Evolutionary conservation across 2,888 invertebrate genomes (phyloP).

Genomic region (Ectobius pallidus): DNA sequence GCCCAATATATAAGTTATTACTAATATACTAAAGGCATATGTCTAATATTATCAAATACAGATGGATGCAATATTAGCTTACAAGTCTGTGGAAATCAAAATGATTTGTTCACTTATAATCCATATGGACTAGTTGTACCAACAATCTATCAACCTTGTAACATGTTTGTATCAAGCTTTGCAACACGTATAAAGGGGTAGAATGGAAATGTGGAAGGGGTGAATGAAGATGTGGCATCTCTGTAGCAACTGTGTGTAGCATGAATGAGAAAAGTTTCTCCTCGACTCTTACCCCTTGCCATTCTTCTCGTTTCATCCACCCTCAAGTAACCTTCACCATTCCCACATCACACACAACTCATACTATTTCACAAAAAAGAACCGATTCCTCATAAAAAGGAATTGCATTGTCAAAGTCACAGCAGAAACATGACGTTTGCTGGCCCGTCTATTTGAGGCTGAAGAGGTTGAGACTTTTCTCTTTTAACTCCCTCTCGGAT

Average conservation of each 20-base stretch:
- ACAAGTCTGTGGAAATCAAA: too few species aligned
- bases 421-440: constrained; percentile 21
- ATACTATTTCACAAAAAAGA: neutral
- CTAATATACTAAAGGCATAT: too few species aligned
- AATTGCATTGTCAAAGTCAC: constrained; percentile 28
- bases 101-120: too few species aligned
- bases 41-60: too few species aligned
- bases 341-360: neutral
- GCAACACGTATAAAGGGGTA: neutral
- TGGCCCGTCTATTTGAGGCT: neutral
- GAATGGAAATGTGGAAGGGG: neutral
- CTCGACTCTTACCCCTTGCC: constrained; percentile 12
- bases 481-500: neutral
- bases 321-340: neutral
- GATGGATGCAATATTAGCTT: too few species aligned
- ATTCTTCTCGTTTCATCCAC: constrained; percentile 17
- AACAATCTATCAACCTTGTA: too few species aligned
- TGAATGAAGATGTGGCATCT: constrained; percentile 10
- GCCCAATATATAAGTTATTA: too few species aligned
- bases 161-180: neutral
- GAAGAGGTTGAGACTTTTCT: neutral
- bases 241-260: constrained; percentile 10
- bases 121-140: too few species aligned
- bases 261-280: constrained; percentile 32
- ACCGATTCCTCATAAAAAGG: constrained; percentile 29